A percentile compares a stretch with the other conserved stretches of the same genome.
phyloP scores from a whole-genome alignment of 1,140 invertebrate species.

The Zaprionus capensis region DNA sequence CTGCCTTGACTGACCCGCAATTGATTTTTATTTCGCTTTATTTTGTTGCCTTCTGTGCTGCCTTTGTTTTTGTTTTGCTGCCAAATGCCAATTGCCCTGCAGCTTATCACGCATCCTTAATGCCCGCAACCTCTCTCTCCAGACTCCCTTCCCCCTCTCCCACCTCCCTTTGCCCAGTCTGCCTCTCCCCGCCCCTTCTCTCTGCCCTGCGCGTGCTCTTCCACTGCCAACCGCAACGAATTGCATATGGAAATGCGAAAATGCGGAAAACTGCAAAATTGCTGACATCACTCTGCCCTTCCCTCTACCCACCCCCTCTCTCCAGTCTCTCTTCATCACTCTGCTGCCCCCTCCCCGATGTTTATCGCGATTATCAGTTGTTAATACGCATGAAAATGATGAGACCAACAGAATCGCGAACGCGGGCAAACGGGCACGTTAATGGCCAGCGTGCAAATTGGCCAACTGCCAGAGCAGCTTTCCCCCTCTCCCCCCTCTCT shows the following conservation, averaged over 20 bases:
- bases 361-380: slow-evolving; percentile 79
- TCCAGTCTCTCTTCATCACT: slow-evolving; percentile 5
- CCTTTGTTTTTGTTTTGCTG: slow-evolving; percentile 29
- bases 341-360: slow-evolving; percentile 21
- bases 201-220: neutral
- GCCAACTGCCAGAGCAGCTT: slow-evolving; percentile 42
- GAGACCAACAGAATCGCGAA: slow-evolving; percentile 58
- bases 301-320: neutral
- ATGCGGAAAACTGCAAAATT: slow-evolving; percentile 36
- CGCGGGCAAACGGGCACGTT: slow-evolving; percentile 59
- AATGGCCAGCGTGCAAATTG: slow-evolving; percentile 80
- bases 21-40: slow-evolving; percentile 55
- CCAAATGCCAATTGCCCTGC: slow-evolving; percentile 34
- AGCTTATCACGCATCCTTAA: slow-evolving; percentile 49
- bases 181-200: neutral
- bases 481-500: neutral
- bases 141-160: neutral
- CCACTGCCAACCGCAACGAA: slow-evolving; percentile 34
- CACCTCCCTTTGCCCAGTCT: neutral
- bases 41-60: slow-evolving; percentile 7
- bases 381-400: slow-evolving; percentile 79
- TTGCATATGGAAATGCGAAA: slow-evolving; percentile 47
- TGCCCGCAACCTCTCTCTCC: slow-evolving; percentile 16
- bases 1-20: slow-evolving; percentile 44
- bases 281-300: slow-evolving; percentile 32